phyloP scores from a whole-genome alignment of 2,113 vertebrate genomes.

The Neoarius graeffei region DNA sequence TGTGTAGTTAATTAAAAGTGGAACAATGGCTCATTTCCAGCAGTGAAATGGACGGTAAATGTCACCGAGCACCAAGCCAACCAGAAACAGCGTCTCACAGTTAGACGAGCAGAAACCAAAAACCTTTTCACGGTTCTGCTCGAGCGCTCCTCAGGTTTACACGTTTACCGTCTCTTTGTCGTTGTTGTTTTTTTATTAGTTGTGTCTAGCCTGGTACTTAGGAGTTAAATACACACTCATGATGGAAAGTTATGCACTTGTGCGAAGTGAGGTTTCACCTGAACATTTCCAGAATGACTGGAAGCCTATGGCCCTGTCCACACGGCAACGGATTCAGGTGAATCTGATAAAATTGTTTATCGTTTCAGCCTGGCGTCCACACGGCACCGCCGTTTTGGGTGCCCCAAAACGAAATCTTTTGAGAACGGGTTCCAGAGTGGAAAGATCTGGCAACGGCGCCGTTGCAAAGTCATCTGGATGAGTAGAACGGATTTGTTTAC shows the following conservation, averaged over 20 bases:
- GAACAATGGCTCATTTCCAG: conserved; percentile 36
- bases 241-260: background rate
- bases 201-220: background rate
- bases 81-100: conserved; percentile 1
- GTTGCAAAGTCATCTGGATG: too few relatives aligned
- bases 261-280: too few relatives aligned
- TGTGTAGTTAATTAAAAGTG: conserved; percentile 36
- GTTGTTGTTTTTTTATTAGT: background rate
- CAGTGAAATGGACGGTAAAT: conserved; percentile 41
- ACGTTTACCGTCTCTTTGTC: conserved; percentile 7
- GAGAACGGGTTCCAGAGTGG: too few relatives aligned
- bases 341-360: too few relatives aligned
- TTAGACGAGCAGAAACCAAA: conserved; percentile 24
- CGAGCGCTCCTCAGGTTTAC: conserved; percentile 2
- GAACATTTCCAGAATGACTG: background rate
- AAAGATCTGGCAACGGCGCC: too few relatives aligned
- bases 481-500: too few relatives aligned
- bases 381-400: too few relatives aligned
- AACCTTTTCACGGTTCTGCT: background rate
- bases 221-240: background rate
- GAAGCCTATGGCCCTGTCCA: too few relatives aligned
- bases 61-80: conserved; percentile 43
- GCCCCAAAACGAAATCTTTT: too few relatives aligned
- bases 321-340: too few relatives aligned
- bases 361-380: too few relatives aligned